These are phyloP conservation scores for Xiphophorus couchianus DNA, from an alignment of 2,113 vertebrate species.

Conservation along the genomic window DNA sequence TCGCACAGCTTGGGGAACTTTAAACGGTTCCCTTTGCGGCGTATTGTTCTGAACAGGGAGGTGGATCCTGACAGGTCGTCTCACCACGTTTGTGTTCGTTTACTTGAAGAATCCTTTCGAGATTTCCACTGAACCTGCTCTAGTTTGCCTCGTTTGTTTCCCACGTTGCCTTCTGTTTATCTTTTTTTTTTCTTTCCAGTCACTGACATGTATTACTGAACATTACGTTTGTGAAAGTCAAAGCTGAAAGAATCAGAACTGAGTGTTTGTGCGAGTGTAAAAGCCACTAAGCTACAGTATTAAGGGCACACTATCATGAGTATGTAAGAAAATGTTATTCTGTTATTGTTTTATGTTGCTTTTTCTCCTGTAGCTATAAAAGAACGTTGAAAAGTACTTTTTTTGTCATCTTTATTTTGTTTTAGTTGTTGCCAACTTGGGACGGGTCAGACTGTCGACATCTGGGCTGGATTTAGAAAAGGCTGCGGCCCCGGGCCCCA, in stretches of 20 bases:
- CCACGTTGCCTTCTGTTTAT: conserved; percentile 51
- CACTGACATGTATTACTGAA: conserved; percentile 50
- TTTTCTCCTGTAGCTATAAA: conserved; percentile 57
- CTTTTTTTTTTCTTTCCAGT: neutral
- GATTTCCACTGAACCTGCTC: conserved; percentile 61
- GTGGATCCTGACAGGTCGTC: conserved; percentile 39
- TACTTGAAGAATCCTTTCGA: conserved; percentile 68
- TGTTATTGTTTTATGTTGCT: conserved; percentile 54
- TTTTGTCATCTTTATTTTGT: conserved; percentile 18
- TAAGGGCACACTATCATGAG: conserved; percentile 66
- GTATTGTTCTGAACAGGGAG: conserved; percentile 34
- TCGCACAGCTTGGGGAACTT: conserved; percentile 2
- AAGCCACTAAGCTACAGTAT: conserved; percentile 72
- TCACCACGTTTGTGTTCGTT: conserved; percentile 41
- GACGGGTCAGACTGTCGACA: neutral
- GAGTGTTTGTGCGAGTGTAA: conserved; percentile 15
- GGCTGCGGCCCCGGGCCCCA: too few relatives aligned
- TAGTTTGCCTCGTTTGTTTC: conserved; percentile 50
- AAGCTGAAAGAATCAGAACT: conserved; percentile 25
- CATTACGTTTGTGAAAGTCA: conserved; percentile 18
- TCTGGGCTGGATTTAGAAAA: too few relatives aligned
- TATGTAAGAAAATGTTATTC: conserved; percentile 42
- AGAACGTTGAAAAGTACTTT: conserved; percentile 30
- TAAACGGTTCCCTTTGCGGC: conserved; percentile 8
- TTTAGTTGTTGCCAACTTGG: neutral